Evolutionary conservation across 2,113 vertebrate species (phyloP).

Genomic region (Spilogale gracilis): DNA sequence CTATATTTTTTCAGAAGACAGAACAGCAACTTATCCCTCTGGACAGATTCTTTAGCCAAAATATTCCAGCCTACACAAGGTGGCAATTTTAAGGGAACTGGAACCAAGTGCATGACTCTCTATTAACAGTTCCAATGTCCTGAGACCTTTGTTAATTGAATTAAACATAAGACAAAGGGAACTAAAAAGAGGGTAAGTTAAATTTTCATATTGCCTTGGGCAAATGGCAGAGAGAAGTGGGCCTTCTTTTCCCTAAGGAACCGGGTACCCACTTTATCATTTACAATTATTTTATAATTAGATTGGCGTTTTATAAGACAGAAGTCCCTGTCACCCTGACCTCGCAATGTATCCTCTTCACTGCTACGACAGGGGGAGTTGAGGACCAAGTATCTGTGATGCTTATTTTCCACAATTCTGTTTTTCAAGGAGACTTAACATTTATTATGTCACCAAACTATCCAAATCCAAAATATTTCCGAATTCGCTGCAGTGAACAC

Average conservation of each 20-base stretch:
- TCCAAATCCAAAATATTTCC: constrained; percentile 64
- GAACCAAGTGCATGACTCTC: neutral
- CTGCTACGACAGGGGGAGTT: constrained; percentile 17
- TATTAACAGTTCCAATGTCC: neutral
- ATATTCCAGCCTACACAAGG: neutral
- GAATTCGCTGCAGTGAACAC: constrained; percentile 33
- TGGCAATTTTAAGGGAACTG: neutral
- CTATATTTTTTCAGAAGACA: neutral
- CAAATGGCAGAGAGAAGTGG: constrained; percentile 72
- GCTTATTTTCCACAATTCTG: constrained; percentile 60
- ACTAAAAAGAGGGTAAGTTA: constrained; percentile 51
- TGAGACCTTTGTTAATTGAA: constrained; percentile 43
- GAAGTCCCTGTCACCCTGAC: constrained; percentile 69
- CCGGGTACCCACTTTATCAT: constrained; percentile 58
- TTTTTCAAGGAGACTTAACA: constrained; percentile 59
- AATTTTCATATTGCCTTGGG: constrained; percentile 68
- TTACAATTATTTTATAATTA: constrained; percentile 83
- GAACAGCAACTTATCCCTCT: neutral
- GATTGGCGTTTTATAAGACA: constrained; percentile 75
- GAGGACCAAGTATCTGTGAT: constrained; percentile 45
- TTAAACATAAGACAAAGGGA: constrained; percentile 54
- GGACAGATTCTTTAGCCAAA: neutral
- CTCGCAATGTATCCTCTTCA: constrained; percentile 67
- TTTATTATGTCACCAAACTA: constrained; percentile 51
- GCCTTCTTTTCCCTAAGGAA: constrained; percentile 69